A percentile compares a stretch with the other conserved stretches of the same genome.
Conservation (phyloP, 2,113 vertebrate species). For the Perccottus glenii region DNA sequence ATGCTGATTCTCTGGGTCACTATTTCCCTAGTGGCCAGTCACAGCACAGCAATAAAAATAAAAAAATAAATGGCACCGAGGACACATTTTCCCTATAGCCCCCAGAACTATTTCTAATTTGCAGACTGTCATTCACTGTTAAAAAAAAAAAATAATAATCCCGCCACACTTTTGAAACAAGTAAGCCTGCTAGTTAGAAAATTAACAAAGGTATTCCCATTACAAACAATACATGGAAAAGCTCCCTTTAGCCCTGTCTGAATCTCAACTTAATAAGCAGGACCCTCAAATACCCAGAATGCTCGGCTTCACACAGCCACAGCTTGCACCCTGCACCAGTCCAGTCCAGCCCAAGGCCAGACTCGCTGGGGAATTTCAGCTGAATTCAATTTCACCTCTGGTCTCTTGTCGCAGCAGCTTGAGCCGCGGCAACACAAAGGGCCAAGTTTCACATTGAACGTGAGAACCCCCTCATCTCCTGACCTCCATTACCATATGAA, state of each 20-base stretch:
- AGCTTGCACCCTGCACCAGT: slow-evolving; percentile 12
- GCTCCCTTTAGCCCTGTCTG: not conserved
- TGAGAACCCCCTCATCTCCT: slow-evolving; percentile 95
- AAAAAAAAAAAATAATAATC: too few relatives aligned
- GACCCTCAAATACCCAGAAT: slow-evolving; percentile 8
- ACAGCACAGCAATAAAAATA: not conserved
- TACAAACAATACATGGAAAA: not conserved
- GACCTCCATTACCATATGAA: slow-evolving; percentile 96
- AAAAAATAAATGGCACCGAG: not conserved
- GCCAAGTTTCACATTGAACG: slow-evolving; percentile 87
- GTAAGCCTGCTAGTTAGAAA: not conserved
- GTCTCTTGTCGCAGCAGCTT: slow-evolving; percentile 80
- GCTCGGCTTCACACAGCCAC: not conserved
- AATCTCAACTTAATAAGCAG: slow-evolving; percentile 9
- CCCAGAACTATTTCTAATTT: not conserved
- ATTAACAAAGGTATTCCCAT: not conserved
- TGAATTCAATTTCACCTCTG: slow-evolving; percentile 86
- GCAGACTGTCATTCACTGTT: not conserved
- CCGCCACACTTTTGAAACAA: too few relatives aligned
- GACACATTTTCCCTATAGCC: not conserved
- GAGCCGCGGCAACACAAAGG: slow-evolving; percentile 85
- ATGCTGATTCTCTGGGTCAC: not conserved
- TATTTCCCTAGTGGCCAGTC: not conserved
- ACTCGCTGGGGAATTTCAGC: slow-evolving; percentile 80
- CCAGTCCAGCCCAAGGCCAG: slow-evolving; percentile 61